Evolutionary conservation across 2,113 vertebrate species (phyloP).

Genomic region (Ginglymostoma cirratum): DNA sequence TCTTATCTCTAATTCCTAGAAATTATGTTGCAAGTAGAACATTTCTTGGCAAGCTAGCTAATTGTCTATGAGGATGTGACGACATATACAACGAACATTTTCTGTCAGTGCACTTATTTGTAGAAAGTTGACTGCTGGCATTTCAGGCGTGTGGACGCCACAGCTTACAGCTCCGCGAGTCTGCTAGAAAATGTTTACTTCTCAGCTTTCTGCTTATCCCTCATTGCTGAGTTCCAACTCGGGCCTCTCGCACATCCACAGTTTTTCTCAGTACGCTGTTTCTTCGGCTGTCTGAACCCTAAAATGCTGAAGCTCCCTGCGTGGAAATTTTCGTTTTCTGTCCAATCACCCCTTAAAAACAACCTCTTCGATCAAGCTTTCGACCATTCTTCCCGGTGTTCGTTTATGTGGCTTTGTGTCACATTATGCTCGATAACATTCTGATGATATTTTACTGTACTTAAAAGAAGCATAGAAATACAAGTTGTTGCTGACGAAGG

Average conservation of each 20-base stretch:
- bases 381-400: neutral
- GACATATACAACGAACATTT: neutral
- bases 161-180: neutral
- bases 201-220: neutral
- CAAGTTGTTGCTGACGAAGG: no score
- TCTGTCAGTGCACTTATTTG: neutral
- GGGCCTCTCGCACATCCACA: neutral
- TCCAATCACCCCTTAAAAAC: neutral
- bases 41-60: neutral
- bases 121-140: neutral
- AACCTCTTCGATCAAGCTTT: neutral
- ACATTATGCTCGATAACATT: no score
- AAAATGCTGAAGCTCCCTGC: neutral
- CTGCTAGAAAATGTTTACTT: neutral
- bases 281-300: neutral
- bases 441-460: no score
- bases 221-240: neutral
- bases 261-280: neutral
- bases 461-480: no score
- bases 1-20: conserved; percentile 11
- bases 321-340: neutral
- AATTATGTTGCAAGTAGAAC: neutral
- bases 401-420: neutral
- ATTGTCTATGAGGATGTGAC: neutral
- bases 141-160: neutral